Conservation (phyloP, 2,888 invertebrate genomes). For the Drosophila koepferae region DNA sequence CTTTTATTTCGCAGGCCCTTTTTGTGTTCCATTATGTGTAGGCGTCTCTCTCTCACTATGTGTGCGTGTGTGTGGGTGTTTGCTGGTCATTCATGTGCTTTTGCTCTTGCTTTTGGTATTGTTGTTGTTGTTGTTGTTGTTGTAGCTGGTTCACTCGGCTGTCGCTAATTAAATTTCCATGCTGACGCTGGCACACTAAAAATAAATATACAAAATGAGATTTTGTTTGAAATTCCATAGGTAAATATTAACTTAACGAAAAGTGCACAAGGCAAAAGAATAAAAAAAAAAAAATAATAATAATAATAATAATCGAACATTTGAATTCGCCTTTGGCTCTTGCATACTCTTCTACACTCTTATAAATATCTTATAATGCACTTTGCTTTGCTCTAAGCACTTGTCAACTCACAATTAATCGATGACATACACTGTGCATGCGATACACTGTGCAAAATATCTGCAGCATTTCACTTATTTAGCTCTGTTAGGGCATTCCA, state of each 20-base stretch:
- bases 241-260: constrained; percentile 42
- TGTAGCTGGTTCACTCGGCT: constrained; percentile 52
- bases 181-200: constrained; percentile 75
- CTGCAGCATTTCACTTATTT: not conserved
- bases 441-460: not conserved
- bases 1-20: constrained; percentile 51
- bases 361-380: not conserved
- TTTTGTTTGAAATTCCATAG: constrained; percentile 45
- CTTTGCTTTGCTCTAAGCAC: not conserved
- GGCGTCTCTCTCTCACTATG: not conserved
- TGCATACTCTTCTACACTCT: constrained; percentile 2
- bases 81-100: constrained; percentile 26
- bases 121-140: constrained; percentile 23
- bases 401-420: not conserved
- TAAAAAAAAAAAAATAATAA: not conserved
- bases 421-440: not conserved
- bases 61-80: constrained; percentile 9
- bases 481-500: not conserved
- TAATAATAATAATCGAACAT: constrained; percentile 17
- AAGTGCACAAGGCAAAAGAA: constrained; percentile 19
- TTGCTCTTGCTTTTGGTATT: constrained; percentile 9
- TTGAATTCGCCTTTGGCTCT: not conserved
- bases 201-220: constrained; percentile 68
- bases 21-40: constrained; percentile 27
- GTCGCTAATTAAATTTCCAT: constrained; percentile 78